Conservation (phyloP, 2,888 invertebrate species). For the Dendrolimus pini region DNA sequence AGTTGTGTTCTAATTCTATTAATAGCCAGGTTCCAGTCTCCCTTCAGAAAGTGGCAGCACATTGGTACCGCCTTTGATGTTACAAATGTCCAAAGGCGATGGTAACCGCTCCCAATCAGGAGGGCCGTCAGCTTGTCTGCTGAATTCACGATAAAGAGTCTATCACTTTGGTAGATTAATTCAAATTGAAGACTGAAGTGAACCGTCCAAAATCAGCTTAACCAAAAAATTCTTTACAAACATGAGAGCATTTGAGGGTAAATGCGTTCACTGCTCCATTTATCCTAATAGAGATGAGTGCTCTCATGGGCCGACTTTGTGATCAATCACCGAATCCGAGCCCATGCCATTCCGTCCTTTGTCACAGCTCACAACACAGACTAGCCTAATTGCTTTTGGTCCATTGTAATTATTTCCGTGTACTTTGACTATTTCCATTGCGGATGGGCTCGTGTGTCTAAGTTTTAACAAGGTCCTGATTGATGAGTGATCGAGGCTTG, state of each 20-base stretch:
- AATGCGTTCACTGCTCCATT: neutral
- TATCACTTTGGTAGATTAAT: too few species aligned
- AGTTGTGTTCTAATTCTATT: neutral
- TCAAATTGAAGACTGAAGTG: too few species aligned
- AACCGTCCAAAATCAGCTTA: too few species aligned
- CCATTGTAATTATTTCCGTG: neutral
- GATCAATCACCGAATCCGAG: neutral
- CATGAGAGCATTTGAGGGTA: too few species aligned
- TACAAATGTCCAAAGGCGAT: too few species aligned
- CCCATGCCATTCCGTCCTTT: neutral
- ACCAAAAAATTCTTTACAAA: too few species aligned
- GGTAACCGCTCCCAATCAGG: too few species aligned
- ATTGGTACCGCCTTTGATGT: neutral
- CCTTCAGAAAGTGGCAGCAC: neutral
- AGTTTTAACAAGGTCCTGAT: neutral
- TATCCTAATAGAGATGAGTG: neutral
- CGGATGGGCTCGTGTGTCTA: neutral
- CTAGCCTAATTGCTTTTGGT: neutral
- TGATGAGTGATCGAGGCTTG: neutral
- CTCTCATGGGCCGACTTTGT: neutral
- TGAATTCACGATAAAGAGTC: too few species aligned
- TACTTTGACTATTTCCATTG: neutral
- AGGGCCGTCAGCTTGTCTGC: too few species aligned
- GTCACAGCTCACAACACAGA: neutral
- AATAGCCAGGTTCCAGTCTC: neutral